Conservation (phyloP, 35 echinoderm and acorn worm species). For the Strongylocentrotus purpuratus region DNA sequence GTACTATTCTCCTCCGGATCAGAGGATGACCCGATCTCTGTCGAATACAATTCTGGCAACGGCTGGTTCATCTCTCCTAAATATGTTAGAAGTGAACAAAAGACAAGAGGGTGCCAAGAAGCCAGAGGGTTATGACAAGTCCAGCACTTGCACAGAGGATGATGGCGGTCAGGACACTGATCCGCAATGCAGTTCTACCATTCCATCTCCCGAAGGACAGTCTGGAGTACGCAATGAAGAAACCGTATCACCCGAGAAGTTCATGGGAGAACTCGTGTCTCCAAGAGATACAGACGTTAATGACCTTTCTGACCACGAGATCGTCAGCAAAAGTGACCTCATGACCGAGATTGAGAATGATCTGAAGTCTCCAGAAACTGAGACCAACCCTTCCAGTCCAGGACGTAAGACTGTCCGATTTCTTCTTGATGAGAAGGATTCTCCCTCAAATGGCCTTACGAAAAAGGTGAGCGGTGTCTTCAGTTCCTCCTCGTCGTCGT, state of each 20-base stretch:
- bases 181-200: not conserved
- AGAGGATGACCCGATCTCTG: not conserved
- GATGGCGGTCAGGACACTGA: not conserved
- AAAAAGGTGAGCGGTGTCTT: slow-evolving; percentile 33
- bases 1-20: not conserved
- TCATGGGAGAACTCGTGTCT: slow-evolving; percentile 33
- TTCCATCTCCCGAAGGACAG: not conserved
- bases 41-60: not conserved
- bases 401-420: slow-evolving; percentile 29
- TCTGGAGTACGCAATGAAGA: not conserved
- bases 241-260: not conserved
- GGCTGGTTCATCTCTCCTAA: not conserved
- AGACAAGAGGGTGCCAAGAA: not conserved
- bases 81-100: not conserved
- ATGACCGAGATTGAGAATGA: not conserved
- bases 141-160: not conserved
- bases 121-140: not conserved
- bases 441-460: not conserved
- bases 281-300: not conserved
- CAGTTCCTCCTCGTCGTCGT: not conserved
- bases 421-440: slow-evolving; percentile 8
- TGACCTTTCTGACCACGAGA: slow-evolving; percentile 34
- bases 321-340: slow-evolving; percentile 7
- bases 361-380: not conserved
- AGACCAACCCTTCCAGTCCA: not conserved